Percentiles rank a stretch among this genome's conserved stretches.
These are phyloP conservation scores for Trematomus loennbergii DNA, from an alignment of 2,113 vertebrate species.

Conservation along the genomic window DNA sequence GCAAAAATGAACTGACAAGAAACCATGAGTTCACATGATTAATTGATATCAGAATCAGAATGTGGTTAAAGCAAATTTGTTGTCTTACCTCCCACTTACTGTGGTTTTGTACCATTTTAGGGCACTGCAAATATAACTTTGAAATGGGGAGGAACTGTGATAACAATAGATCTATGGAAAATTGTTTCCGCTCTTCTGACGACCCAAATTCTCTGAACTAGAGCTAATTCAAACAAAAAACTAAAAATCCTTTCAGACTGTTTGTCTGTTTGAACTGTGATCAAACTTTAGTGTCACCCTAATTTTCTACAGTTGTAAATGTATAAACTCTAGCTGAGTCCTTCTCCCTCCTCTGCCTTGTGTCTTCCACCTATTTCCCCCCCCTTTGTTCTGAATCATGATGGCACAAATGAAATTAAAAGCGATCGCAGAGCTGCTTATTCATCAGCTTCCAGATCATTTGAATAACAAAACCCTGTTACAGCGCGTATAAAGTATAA, in stretches of 20 bases:
- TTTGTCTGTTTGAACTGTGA: background rate
- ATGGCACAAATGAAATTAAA: slow-evolving; percentile 73
- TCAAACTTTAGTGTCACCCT: background rate
- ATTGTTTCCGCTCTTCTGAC: background rate
- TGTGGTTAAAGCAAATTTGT: too few species aligned
- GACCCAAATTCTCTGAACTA: background rate
- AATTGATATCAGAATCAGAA: background rate
- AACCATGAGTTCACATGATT: background rate
- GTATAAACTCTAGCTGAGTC: slow-evolving; percentile 14
- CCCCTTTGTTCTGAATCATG: slow-evolving; percentile 56
- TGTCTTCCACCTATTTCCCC: slow-evolving; percentile 46
- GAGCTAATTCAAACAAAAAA: background rate
- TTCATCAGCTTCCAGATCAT: slow-evolving; percentile 80
- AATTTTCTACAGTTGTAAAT: slow-evolving; percentile 2
- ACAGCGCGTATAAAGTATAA: slow-evolving; percentile 75
- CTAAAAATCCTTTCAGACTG: background rate
- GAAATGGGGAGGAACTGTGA: background rate
- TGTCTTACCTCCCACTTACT: too few species aligned
- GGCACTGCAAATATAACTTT: background rate
- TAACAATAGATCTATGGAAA: background rate
- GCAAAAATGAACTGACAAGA: background rate
- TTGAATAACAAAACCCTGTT: slow-evolving; percentile 80
- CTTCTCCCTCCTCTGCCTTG: slow-evolving; percentile 30
- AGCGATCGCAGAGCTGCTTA: slow-evolving; percentile 77
- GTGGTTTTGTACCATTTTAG: background rate